phyloP scores from a whole-genome alignment of 2,113 vertebrate species.

The Condylura cristata region DNA sequence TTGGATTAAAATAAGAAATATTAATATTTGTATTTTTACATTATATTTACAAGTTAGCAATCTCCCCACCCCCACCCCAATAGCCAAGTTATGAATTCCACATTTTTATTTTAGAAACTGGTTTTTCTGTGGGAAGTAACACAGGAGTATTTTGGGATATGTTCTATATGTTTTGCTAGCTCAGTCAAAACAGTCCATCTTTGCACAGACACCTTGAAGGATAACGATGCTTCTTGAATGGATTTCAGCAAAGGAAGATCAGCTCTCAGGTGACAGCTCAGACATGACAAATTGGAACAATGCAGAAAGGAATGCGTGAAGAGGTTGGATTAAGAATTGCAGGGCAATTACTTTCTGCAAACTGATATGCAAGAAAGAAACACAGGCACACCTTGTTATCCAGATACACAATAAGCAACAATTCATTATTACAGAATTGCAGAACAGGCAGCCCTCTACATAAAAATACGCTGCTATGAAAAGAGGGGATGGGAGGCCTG shows the following conservation, averaged over 20 bases:
- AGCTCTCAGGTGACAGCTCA: constrained; percentile 58
- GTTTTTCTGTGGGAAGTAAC: constrained; percentile 25
- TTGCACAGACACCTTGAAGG: constrained; percentile 37
- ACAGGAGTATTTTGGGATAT: not conserved
- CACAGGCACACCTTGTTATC: constrained; percentile 65
- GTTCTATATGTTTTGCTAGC: constrained; percentile 53
- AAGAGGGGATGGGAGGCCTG: not conserved
- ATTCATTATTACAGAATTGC: constrained; percentile 58
- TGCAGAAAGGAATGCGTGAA: constrained; percentile 70
- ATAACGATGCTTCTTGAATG: constrained; percentile 52
- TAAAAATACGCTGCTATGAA: constrained; percentile 61
- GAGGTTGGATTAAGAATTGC: constrained; percentile 56
- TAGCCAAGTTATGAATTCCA: not conserved
- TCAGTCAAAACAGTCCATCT: constrained; percentile 59
- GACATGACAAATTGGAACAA: constrained; percentile 63
- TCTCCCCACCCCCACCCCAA: too few relatives aligned
- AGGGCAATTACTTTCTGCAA: constrained; percentile 72
- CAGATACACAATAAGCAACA: constrained; percentile 66
- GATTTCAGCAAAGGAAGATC: constrained; percentile 55
- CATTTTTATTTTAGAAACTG: constrained; percentile 27
- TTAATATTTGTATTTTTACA: not conserved
- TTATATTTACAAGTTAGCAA: not conserved
- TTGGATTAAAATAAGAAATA: not conserved
- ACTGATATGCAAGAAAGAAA: constrained; percentile 67
- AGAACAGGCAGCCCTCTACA: not conserved